phyloP scores from a whole-genome alignment of 2,113 vertebrate species.

The Antechinus flavipes region DNA sequence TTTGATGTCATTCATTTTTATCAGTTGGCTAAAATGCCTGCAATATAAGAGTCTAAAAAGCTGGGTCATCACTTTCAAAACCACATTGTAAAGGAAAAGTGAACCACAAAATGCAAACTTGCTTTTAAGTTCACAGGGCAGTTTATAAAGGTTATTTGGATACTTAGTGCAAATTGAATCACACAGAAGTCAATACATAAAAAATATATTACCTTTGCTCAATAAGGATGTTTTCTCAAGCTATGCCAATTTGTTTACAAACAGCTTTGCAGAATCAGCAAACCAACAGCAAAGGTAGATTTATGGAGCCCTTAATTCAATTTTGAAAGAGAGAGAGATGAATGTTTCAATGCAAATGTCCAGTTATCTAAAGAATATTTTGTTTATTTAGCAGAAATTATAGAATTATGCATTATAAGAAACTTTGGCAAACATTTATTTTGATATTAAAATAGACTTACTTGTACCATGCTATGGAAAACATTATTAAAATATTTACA shows the following conservation, averaged over 20 bases:
- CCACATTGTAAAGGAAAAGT: conserved; percentile 74
- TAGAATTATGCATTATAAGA: conserved; percentile 67
- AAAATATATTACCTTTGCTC: conserved; percentile 80
- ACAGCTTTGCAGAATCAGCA: conserved; percentile 82
- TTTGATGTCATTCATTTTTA: conserved; percentile 77
- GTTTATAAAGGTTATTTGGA: conserved; percentile 79
- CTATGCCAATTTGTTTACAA: conserved; percentile 79
- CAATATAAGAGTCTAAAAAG: conserved; percentile 73
- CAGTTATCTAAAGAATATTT: conserved; percentile 73
- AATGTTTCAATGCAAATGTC: conserved; percentile 67
- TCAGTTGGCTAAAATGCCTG: conserved; percentile 69
- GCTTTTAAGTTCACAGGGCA: conserved; percentile 82
- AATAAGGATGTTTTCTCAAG: conserved; percentile 77
- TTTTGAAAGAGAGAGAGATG: conserved; percentile 20
- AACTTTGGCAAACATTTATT: conserved; percentile 25
- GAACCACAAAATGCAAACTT: conserved; percentile 81
- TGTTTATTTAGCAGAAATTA: conserved; percentile 76
- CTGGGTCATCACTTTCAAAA: conserved; percentile 78
- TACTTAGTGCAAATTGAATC: conserved; percentile 85
- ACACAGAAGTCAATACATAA: conserved; percentile 83
- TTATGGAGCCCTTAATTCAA: conserved; percentile 72
- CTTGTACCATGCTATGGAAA: conserved; percentile 64
- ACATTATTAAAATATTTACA: conserved; percentile 74
- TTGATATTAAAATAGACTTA: conserved; percentile 67
- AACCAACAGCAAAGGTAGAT: conserved; percentile 74